Conservation (phyloP, 2,113 vertebrate genomes). For the Upupa epops region DNA sequence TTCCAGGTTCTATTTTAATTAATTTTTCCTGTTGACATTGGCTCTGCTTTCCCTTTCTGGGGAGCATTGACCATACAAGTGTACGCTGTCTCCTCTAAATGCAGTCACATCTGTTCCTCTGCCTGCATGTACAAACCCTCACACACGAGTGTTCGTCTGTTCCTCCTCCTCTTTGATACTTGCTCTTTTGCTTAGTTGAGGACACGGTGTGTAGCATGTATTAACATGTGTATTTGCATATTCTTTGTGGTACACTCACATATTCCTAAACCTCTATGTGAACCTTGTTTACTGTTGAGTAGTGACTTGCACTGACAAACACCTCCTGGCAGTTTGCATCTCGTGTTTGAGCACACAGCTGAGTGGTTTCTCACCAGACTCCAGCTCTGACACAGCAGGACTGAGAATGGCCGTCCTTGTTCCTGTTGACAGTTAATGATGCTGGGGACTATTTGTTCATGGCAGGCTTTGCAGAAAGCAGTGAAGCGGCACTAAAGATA, state of each 20-base stretch:
- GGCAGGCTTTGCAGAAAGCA: background rate
- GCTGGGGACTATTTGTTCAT: background rate
- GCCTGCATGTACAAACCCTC: background rate
- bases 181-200: background rate
- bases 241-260: background rate
- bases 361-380: background rate
- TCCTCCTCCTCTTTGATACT: background rate
- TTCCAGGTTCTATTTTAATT: background rate
- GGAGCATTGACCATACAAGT: background rate
- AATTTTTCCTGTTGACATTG: background rate
- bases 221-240: background rate
- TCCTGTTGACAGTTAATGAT: background rate
- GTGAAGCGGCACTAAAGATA: background rate
- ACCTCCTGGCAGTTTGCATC: background rate
- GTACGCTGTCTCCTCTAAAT: background rate
- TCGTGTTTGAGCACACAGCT: background rate
- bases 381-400: background rate
- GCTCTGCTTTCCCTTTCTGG: background rate
- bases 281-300: background rate
- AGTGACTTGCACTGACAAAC: background rate
- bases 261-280: background rate
- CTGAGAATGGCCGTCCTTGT: background rate
- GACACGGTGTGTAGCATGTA: background rate
- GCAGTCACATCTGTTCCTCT: background rate
- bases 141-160: background rate